These are phyloP conservation scores for Gallinago undulata DNA, from an alignment of 2,113 vertebrate genomes.

Conservation along the genomic window DNA sequence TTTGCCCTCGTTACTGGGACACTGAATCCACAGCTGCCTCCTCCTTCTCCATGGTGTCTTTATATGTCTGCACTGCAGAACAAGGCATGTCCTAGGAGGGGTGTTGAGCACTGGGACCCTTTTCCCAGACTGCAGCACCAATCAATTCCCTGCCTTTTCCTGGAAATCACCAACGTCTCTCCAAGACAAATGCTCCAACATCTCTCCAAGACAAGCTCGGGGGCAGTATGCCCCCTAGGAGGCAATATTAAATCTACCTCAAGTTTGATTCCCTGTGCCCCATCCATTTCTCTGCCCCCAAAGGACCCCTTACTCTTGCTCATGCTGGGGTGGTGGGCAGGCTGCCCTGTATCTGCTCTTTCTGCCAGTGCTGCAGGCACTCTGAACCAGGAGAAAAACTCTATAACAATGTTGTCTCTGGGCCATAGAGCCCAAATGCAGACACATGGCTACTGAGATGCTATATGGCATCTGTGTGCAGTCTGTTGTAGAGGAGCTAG, in stretches of 20 bases:
- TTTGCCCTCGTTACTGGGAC: not conserved
- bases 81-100: fast-evolving
- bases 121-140: not conserved
- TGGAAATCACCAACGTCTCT: not conserved
- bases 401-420: not conserved
- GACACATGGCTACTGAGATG: not conserved
- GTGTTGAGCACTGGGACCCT: fast-evolving
- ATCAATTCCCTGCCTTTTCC: not conserved
- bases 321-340: fast-evolving
- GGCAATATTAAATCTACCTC: not conserved
- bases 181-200: not conserved
- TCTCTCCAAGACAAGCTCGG: not conserved
- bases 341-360: not conserved
- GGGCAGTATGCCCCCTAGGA: not conserved
- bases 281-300: not conserved
- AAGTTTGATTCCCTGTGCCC: not conserved
- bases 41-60: not conserved
- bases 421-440: not conserved
- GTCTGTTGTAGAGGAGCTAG: not conserved
- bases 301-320: too few relatives aligned
- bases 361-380: not conserved
- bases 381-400: not conserved
- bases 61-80: not conserved
- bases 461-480: not conserved
- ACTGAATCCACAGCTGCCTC: not conserved